Base-by-base conservation (phyloP, 2,888 invertebrate genomes). In the Xestobium rufovillosum region DNA sequence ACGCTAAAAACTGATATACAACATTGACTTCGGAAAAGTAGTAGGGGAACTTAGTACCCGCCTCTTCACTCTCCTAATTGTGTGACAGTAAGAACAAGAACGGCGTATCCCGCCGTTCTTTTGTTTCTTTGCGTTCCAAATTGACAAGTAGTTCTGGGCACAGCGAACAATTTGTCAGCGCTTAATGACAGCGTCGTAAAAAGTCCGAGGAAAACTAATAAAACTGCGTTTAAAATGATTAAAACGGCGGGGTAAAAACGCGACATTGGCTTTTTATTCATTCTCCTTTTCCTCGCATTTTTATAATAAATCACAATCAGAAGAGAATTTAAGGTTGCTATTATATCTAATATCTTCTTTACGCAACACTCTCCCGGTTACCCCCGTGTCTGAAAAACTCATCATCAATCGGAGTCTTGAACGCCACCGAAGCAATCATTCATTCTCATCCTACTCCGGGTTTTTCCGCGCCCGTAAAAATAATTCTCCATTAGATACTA, bases 401-500 rank as follows among this genome's bases (percentile, higher is more conserved):
- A 43, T 42, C 43, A 42, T 42, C 34, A 25, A 36, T 34, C 26
- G 27, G 41, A 39, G 33, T 42, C 42, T 38, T 36, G 41, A 44
- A 42, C 44, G 41, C 35, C 29, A 19, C 36, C 23, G 31, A 39
- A 35, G 38, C 31, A 34, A 38, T 35, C 16, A 39, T 42, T 42
- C 34, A 38, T 34, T 35, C 38, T 25, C 36, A n/a, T n/a, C n/a
- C 30, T 31, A 30, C 19, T 30, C 36, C 41, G 47, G 48, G 48
- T 19, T 41, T 41, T 34, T 41, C 38, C 37, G 46, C 48, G 46
- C 47, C 49, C 53, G 45, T 52, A 50, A 53, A 53, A 53, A 51
- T 54, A 54, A 54, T 49, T 51, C 48, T 41, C 52, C 50, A 51
- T 53, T 53, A 53, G n/a, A n/a, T n/a, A n/a, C n/a, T n/a, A n/a